A percentile compares a stretch with the other conserved stretches of the same genome.
Conservation (phyloP, 2,888 invertebrate species). For the Geophilus truncorum region DNA sequence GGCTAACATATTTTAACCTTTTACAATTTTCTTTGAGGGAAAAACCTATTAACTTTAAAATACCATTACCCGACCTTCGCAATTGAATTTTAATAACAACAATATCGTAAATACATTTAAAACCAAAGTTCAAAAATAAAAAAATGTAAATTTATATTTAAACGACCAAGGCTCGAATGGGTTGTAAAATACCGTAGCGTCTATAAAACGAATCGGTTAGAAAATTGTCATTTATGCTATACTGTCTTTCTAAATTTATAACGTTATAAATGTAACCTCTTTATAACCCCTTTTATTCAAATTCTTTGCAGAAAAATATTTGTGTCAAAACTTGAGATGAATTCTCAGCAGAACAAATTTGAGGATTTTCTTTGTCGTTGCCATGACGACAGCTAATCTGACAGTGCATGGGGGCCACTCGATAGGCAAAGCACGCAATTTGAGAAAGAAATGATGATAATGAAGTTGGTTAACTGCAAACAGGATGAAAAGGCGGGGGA, state of each 20-base stretch:
- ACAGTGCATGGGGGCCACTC: conserved; percentile 6
- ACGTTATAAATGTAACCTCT: too few species aligned
- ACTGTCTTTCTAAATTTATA: too few species aligned
- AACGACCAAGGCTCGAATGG: too few species aligned
- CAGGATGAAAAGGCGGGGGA: not conserved
- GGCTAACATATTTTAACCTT: not conserved
- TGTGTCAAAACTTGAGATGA: too few species aligned
- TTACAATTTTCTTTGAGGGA: not conserved
- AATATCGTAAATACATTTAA: too few species aligned
- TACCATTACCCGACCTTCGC: not conserved
- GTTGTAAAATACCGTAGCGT: too few species aligned
- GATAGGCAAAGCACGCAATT: conserved; percentile 20
- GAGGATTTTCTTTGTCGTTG: not conserved
- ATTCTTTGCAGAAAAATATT: too few species aligned
- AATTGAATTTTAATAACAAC: too few species aligned
- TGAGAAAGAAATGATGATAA: conserved; percentile 5
- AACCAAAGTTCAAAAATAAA: too few species aligned
- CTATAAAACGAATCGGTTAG: too few species aligned
- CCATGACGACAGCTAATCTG: not conserved
- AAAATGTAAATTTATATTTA: too few species aligned
- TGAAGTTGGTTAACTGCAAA: conserved; percentile 21
- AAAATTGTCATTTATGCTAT: too few species aligned
- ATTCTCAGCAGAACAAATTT: not conserved
- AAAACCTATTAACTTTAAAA: not conserved
- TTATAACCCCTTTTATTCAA: not conserved